A percentile compares a stretch with the other conserved stretches of the same genome.
These are phyloP conservation scores for Ptilodon capucinus DNA, from an alignment of 2,888 invertebrate genomes.

Conservation along the genomic window DNA sequence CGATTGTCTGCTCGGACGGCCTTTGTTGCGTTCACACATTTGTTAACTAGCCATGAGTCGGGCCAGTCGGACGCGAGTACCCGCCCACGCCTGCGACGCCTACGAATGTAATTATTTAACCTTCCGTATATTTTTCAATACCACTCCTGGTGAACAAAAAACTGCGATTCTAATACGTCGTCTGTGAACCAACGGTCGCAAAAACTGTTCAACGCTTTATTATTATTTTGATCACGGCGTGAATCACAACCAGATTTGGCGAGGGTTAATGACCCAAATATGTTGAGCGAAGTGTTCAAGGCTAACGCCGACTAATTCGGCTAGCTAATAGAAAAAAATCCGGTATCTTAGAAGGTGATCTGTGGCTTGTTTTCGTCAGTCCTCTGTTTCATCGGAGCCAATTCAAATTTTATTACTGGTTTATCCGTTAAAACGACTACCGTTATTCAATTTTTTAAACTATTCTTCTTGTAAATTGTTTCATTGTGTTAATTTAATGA, in stretches of 20 bases:
- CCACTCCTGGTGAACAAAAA: conserved; percentile 53
- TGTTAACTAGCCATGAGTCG: conserved; percentile 37
- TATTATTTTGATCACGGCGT: conserved; percentile 77
- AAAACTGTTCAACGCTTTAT: conserved; percentile 78
- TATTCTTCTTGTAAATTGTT: neutral
- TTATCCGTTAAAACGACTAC: conserved; percentile 57
- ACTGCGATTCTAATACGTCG: conserved; percentile 57
- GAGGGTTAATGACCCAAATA: conserved; percentile 81
- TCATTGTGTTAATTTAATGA: neutral
- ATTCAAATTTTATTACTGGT: conserved; percentile 51
- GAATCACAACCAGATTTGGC: conserved; percentile 81
- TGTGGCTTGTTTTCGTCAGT: conserved; percentile 51
- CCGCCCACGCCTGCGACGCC: conserved; percentile 52
- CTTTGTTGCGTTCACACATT: conserved; percentile 40
- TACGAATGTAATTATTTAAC: conserved; percentile 60
- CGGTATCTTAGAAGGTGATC: conserved; percentile 60
- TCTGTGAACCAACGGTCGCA: conserved; percentile 68
- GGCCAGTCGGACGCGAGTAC: conserved; percentile 29
- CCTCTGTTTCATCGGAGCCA: conserved; percentile 34
- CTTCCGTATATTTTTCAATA: conserved; percentile 64
- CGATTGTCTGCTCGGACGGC: conserved; percentile 39
- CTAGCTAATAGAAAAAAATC: conserved; percentile 66
- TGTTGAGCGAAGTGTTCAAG: conserved; percentile 78
- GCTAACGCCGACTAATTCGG: conserved; percentile 71
- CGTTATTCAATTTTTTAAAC: conserved; percentile 47